Conservation (phyloP, 1,140 invertebrate genomes). For the Drosophila grimshawi region DNA sequence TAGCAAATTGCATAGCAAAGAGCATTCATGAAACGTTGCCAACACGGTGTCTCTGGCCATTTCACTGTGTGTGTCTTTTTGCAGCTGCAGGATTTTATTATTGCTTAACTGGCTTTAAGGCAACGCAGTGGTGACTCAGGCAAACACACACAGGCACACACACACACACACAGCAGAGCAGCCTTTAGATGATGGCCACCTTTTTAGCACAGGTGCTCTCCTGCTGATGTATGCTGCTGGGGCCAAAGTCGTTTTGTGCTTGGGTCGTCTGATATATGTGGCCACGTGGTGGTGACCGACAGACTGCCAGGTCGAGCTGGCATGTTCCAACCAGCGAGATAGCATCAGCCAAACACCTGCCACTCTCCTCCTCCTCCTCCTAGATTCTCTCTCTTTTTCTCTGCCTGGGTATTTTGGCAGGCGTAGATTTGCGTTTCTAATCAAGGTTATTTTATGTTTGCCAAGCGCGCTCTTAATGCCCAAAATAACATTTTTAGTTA, state of each 20-base stretch:
- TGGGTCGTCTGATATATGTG: conserved; percentile 72
- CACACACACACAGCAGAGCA: conserved; percentile 18
- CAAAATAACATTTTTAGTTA: conserved; percentile 79
- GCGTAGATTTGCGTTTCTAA: conserved; percentile 75
- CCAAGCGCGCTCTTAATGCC: conserved; percentile 73
- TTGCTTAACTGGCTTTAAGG: conserved; percentile 19
- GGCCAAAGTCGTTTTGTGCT: conserved; percentile 72
- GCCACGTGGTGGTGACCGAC: conserved; percentile 51
- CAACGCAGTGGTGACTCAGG: neutral
- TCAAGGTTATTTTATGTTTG: conserved; percentile 81
- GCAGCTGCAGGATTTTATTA: conserved; percentile 11
- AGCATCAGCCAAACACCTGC: neutral
- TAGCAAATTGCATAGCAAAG: neutral
- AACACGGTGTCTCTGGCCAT: neutral
- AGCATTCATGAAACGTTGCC: neutral
- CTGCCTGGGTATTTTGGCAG: conserved; percentile 46
- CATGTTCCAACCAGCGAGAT: conserved; percentile 12
- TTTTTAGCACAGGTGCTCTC: conserved; percentile 65
- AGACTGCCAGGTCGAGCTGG: conserved; percentile 16
- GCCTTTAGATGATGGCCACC: conserved; percentile 30
- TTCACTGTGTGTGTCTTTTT: neutral
- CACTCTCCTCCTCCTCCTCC: neutral
- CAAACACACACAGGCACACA: conserved; percentile 4
- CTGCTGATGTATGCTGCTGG: conserved; percentile 65
- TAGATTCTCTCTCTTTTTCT: too few relatives aligned